Evolutionary conservation across 2,888 invertebrate genomes (phyloP).

Genomic region (Nemurella pictetii): DNA sequence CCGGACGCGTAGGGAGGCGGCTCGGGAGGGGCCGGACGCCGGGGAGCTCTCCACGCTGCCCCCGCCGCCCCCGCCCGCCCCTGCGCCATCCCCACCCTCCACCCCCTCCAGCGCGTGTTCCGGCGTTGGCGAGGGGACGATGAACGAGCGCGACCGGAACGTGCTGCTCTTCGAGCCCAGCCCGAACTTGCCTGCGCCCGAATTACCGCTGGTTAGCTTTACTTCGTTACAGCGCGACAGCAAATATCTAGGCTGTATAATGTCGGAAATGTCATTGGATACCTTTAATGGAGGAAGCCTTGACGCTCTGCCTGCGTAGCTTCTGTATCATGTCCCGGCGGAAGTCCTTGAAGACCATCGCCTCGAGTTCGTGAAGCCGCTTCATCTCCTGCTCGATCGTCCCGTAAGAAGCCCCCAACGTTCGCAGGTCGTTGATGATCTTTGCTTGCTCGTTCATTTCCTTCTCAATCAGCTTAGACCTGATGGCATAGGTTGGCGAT

Average conservation of each 20-base stretch:
- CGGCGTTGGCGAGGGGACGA: conserved; percentile 68
- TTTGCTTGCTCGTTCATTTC: conserved; percentile 98
- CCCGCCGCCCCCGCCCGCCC: conserved; percentile 57
- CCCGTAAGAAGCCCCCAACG: conserved; percentile 83
- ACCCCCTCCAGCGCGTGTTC: conserved; percentile 61
- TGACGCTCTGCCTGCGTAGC: conserved; percentile 79
- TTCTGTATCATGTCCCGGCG: conserved; percentile 89
- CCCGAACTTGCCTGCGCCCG: conserved; percentile 70
- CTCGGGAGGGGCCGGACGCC: conserved; percentile 52
- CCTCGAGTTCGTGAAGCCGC: conserved; percentile 89
- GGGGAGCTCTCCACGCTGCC: conserved; percentile 75
- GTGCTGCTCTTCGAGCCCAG: conserved; percentile 63
- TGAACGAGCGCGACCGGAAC: conserved; percentile 76
- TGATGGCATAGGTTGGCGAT: too few species aligned
- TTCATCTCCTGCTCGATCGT: conserved; percentile 93
- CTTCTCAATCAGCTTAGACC: conserved; percentile 88
- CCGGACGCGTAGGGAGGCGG: conserved; percentile 65
- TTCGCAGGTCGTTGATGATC: conserved; percentile 88
- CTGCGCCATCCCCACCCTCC: conserved; percentile 47
- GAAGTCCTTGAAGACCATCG: conserved; percentile 92
- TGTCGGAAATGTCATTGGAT: too few species aligned
- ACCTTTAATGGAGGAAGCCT: conserved; percentile 71
- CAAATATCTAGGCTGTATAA: too few species aligned
- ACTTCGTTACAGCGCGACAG: too few species aligned
- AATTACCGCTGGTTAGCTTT: too few species aligned